phyloP scores from a whole-genome alignment of 2,888 invertebrate species.

The Campoplex capitator region DNA sequence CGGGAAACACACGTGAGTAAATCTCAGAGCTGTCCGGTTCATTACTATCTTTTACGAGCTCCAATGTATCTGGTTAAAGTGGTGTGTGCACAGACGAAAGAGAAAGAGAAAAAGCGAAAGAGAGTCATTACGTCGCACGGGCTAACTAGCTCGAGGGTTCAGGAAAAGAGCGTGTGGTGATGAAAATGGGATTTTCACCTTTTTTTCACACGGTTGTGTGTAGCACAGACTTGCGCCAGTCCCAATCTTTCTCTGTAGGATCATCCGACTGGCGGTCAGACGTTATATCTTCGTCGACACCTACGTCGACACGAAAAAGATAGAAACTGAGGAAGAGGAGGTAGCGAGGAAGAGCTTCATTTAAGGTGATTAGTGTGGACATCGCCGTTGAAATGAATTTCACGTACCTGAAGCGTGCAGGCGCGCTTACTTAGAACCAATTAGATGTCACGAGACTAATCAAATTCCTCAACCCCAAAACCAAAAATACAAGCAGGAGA shows the following conservation, averaged over 20 bases:
- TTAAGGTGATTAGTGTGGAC: slow-evolving; percentile 64
- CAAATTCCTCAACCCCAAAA: slow-evolving; percentile 40
- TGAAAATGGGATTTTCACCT: slow-evolving; percentile 61
- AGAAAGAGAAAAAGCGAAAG: slow-evolving; percentile 38
- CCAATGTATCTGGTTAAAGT: slow-evolving; percentile 48
- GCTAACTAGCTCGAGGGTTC: slow-evolving; percentile 44
- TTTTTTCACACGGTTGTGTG: slow-evolving; percentile 61
- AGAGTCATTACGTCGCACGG: slow-evolving; percentile 46
- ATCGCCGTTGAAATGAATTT: slow-evolving; percentile 61
- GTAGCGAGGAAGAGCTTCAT: slow-evolving; percentile 39
- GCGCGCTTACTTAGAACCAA: slow-evolving; percentile 57
- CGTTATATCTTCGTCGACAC: slow-evolving; percentile 51
- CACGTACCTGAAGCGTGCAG: slow-evolving; percentile 44
- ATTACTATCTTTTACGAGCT: slow-evolving; percentile 61
- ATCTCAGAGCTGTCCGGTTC: slow-evolving; percentile 47
- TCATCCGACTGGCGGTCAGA: slow-evolving; percentile 40
- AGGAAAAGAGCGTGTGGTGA: slow-evolving; percentile 22
- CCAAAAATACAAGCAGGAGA: slow-evolving; percentile 33
- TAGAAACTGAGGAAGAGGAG: neutral
- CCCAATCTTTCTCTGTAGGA: neutral
- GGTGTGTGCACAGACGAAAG: slow-evolving; percentile 22
- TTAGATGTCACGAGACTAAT: slow-evolving; percentile 58
- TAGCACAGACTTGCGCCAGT: slow-evolving; percentile 24
- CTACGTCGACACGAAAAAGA: slow-evolving; percentile 39
- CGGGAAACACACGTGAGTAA: slow-evolving; percentile 52